These are phyloP conservation scores for Sebastes schlegelii DNA, from an alignment of 2,113 vertebrate species.

Conservation along the genomic window DNA sequence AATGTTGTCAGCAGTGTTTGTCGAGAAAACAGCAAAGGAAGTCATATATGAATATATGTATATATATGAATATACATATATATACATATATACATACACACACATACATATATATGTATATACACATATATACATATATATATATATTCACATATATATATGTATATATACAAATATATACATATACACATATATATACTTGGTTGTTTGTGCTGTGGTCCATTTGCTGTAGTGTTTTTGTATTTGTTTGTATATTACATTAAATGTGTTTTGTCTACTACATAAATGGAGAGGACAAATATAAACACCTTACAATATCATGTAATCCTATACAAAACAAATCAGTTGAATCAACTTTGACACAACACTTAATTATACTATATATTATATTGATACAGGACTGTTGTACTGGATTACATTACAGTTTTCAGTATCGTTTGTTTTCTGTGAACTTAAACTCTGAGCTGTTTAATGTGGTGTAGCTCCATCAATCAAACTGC, in stretches of 20 bases:
- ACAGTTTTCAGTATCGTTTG: not conserved
- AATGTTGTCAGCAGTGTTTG: not conserved
- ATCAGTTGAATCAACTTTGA: not conserved
- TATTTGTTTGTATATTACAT: not conserved
- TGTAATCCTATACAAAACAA: not conserved
- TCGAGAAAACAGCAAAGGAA: not conserved
- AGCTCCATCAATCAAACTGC: not conserved
- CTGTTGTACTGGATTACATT: not conserved
- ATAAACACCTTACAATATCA: not conserved
- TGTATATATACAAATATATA: fast-evolving
- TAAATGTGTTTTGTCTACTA: not conserved
- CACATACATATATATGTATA: too few relatives aligned
- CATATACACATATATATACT: too few relatives aligned
- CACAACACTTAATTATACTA: not conserved
- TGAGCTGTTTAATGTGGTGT: not conserved
- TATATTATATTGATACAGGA: too few relatives aligned
- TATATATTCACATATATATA: fast-evolving
- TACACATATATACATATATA: too few relatives aligned
- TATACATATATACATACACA: too few relatives aligned
- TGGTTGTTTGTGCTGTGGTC: not conserved
- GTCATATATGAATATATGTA: not conserved
- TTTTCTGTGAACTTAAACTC: not conserved
- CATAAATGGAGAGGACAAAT: not conserved
- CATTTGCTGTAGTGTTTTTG: not conserved
- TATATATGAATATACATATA: too few relatives aligned